These are phyloP conservation scores for Cyclophora albipunctata DNA, from an alignment of 2,888 invertebrate species.

Conservation along the genomic window DNA sequence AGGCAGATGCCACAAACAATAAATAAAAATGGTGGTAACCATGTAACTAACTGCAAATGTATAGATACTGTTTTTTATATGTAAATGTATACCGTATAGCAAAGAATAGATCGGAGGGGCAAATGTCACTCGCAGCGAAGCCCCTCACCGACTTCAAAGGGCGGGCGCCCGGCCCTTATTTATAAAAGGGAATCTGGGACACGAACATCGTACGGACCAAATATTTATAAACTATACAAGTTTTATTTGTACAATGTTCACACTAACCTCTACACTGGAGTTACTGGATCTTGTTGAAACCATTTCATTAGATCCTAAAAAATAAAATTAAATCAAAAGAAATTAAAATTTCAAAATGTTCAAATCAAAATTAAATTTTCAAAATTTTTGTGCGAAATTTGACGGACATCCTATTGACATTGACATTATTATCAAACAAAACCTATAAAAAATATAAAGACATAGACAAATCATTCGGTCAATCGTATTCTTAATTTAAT, in stretches of 20 bases:
- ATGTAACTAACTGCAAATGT: too few species aligned
- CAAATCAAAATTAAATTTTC: neutral
- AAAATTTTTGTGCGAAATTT: conserved; percentile 3
- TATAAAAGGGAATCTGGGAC: neutral
- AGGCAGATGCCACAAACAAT: too few species aligned
- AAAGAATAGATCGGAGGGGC: neutral
- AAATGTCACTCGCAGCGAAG: conserved; percentile 13
- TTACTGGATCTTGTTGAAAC: neutral
- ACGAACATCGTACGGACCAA: too few species aligned
- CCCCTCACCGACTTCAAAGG: conserved; percentile 12
- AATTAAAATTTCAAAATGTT: too few species aligned
- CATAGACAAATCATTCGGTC: conserved; percentile 4
- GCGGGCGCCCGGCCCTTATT: conserved; percentile 6
- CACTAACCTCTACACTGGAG: neutral
- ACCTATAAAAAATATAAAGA: too few species aligned
- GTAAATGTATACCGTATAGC: too few species aligned
- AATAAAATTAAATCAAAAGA: too few species aligned
- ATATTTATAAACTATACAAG: too few species aligned
- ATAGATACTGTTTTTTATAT: too few species aligned
- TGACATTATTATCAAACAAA: conserved; percentile 1
- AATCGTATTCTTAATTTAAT: neutral
- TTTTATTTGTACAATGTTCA: too few species aligned
- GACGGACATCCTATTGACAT: conserved; percentile 1
- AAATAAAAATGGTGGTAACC: too few species aligned
- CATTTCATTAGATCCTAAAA: too few species aligned